Conservation (phyloP, 2,113 vertebrate genomes). For the Symphodus melops region DNA sequence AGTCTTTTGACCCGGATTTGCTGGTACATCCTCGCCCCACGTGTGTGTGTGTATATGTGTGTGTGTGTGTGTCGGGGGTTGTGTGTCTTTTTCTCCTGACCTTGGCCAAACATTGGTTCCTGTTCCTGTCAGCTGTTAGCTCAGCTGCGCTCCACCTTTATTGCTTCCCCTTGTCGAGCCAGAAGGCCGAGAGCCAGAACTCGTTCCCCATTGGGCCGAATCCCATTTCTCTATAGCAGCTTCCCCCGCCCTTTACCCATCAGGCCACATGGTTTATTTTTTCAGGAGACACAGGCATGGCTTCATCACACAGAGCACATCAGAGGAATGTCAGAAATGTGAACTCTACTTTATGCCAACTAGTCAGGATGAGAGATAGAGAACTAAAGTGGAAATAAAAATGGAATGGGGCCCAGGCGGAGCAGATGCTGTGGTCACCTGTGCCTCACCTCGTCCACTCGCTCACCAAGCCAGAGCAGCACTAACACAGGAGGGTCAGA, state of each 20-base stretch:
- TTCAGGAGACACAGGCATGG: background rate
- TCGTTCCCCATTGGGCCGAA: slow-evolving; percentile 19
- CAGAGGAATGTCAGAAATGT: background rate
- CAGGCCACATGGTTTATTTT: slow-evolving; percentile 37
- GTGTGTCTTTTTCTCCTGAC: slow-evolving; percentile 53
- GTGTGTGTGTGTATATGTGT: background rate
- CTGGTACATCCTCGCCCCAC: slow-evolving; percentile 24
- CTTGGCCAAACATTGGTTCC: slow-evolving; percentile 72
- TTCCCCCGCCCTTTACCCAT: slow-evolving; percentile 39
- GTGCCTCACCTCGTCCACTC: slow-evolving; percentile 37
- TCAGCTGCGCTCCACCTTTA: slow-evolving; percentile 68
- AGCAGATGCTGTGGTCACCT: slow-evolving; percentile 58
- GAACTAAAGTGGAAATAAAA: slow-evolving; percentile 12
- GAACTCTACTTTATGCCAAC: background rate
- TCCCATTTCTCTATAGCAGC: slow-evolving; percentile 43
- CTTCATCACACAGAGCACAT: background rate
- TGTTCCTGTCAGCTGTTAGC: slow-evolving; percentile 75
- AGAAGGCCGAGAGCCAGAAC: slow-evolving; percentile 58
- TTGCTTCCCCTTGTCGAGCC: slow-evolving; percentile 49
- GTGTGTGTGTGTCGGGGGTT: too few relatives aligned
- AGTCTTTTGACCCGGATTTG: slow-evolving; percentile 50
- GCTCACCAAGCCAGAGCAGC: slow-evolving; percentile 36
- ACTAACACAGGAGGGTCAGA: slow-evolving; percentile 1
- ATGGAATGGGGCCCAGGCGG: slow-evolving; percentile 39
- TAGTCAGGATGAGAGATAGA: background rate